phyloP scores from a whole-genome alignment of 2,113 vertebrate species.

The Microcebus lehilahytsara region DNA sequence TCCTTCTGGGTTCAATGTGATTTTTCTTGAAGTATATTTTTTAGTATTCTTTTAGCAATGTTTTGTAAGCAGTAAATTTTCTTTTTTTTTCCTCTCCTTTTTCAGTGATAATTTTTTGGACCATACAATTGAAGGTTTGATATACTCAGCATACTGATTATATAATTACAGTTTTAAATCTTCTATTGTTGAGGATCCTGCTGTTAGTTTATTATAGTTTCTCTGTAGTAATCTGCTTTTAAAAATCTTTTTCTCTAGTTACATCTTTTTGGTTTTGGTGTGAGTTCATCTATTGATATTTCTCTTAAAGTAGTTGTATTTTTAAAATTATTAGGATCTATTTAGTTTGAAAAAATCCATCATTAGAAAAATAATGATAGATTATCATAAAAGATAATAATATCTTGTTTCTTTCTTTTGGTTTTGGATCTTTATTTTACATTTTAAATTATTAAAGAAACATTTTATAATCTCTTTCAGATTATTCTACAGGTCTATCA shows the following conservation, averaged over 20 bases:
- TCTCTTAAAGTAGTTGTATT: background rate
- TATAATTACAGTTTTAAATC: background rate
- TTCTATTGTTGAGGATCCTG: background rate
- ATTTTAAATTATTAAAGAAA: conserved; percentile 19
- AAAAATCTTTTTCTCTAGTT: conserved; percentile 7
- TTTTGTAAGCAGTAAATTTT: background rate
- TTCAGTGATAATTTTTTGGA: background rate
- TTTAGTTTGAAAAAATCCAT: background rate
- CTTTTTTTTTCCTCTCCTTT: conserved; percentile 11
- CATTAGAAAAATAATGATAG: background rate
- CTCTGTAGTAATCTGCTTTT: background rate
- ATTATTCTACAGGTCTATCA: background rate
- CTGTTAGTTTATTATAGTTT: background rate
- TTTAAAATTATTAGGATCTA: conserved; percentile 23
- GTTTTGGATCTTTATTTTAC: conserved; percentile 14
- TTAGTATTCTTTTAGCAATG: background rate
- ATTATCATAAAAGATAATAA: background rate
- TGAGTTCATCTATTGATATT: conserved; percentile 13
- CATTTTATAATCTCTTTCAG: background rate
- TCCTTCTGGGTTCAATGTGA: background rate
- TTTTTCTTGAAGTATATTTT: background rate
- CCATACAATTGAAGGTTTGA: background rate
- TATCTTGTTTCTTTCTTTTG: background rate
- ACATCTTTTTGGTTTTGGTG: background rate
- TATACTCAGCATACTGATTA: background rate